Evolutionary conservation across 1,140 invertebrate genomes (phyloP).

Genomic region (Cecropterus lyciades): DNA sequence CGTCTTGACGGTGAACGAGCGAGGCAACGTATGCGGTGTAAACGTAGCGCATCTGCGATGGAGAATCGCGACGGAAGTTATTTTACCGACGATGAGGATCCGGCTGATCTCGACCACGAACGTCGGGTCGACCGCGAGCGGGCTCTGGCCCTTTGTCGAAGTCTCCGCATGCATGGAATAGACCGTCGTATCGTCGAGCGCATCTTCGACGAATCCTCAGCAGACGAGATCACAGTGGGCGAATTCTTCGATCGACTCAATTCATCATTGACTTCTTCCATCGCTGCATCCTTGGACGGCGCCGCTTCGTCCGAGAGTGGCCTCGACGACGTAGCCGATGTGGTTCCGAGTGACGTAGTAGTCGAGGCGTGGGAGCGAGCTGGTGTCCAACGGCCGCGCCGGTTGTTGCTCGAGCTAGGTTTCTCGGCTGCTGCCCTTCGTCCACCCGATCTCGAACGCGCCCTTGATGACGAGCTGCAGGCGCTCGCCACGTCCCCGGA

Average conservation of each 20-base stretch:
- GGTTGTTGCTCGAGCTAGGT: constrained; percentile 88
- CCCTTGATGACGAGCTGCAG: constrained; percentile 90
- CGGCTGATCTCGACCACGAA: constrained; percentile 57
- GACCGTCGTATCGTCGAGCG: constrained; percentile 59
- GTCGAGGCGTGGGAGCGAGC: constrained; percentile 90
- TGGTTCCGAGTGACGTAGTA: constrained; percentile 81
- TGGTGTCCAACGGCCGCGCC: constrained; percentile 86
- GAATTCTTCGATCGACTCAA: constrained; percentile 73
- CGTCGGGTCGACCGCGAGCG: constrained; percentile 59
- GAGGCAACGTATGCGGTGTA: constrained; percentile 55
- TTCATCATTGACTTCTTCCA: constrained; percentile 54
- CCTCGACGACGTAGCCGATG: constrained; percentile 41
- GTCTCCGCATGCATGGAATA: constrained; percentile 63
- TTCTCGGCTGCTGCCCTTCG: constrained; percentile 87
- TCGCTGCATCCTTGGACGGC: constrained; percentile 51
- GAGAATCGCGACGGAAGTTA: constrained; percentile 48
- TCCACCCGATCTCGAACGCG: constrained; percentile 88
- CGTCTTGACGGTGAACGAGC: constrained; percentile 55
- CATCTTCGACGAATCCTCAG: constrained; percentile 54
- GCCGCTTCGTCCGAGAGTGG: constrained; percentile 36
- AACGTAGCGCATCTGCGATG: constrained; percentile 69
- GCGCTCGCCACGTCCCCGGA: constrained; percentile 71
- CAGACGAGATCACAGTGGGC: constrained; percentile 62
- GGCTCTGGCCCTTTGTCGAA: constrained; percentile 62
- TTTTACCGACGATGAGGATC: constrained; percentile 26